Percentiles rank a stretch among this genome's conserved stretches.
Evolutionary conservation across 1,140 invertebrate species (phyloP).

Genomic region (Ylistrum balloti): DNA sequence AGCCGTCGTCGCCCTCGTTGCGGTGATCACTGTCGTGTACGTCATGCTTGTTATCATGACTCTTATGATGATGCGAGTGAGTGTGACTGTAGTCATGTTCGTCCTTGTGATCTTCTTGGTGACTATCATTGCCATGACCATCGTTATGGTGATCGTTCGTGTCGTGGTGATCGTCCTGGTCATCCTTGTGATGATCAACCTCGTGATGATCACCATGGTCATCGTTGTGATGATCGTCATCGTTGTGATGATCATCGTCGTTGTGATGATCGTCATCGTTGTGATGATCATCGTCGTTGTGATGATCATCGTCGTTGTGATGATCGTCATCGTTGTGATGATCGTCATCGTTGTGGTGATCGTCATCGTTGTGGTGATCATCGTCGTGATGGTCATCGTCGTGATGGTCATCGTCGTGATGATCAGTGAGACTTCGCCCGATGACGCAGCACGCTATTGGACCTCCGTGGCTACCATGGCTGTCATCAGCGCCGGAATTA

Average conservation of each 20-base stretch:
- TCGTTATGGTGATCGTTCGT: no score
- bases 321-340: not conserved
- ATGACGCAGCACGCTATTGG: constrained; percentile 30
- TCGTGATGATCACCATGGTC: not conserved
- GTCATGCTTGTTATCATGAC: no score
- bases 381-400: not conserved
- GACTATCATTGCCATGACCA: no score
- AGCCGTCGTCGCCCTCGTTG: no score
- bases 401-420: not conserved
- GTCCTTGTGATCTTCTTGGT: no score
- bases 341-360: not conserved
- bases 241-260: not conserved
- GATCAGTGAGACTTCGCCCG: not conserved
- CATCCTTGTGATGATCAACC: not conserved
- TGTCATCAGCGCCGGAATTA: not conserved
- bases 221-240: not conserved
- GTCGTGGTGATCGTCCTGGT: no score
- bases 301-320: not conserved
- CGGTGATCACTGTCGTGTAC: no score
- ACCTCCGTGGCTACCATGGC: not conserved
- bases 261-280: not conserved
- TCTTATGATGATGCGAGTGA: no score
- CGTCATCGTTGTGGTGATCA: not conserved
- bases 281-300: not conserved
- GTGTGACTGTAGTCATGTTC: no score